Evolutionary conservation across 2,797 vertebrate genomes (phyloP).

Genomic region (Anomalospiza imberbis): DNA sequence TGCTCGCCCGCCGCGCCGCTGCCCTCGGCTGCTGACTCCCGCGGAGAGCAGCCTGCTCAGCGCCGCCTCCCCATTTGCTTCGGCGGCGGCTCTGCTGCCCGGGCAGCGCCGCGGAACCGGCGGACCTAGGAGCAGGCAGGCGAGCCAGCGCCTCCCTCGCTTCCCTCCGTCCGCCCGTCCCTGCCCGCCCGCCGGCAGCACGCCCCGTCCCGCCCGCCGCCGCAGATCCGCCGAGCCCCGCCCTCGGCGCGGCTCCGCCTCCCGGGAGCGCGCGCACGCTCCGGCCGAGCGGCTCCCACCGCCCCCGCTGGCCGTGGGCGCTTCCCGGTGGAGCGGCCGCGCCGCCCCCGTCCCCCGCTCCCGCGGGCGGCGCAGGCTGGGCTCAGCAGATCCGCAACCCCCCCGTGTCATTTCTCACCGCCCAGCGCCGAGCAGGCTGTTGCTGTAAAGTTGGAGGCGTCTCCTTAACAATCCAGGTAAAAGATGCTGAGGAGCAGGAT

Average conservation of each 20-base stretch:
- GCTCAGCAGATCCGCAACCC: rapidly evolving
- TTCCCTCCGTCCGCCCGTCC: too few relatives aligned
- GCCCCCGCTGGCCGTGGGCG: neutral
- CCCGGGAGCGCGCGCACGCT: neutral
- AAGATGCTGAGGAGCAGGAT: neutral
- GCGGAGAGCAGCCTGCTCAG: neutral
- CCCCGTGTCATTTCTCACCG: rapidly evolving
- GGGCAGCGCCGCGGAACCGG: neutral
- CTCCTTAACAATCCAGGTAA: neutral
- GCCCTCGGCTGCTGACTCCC: neutral
- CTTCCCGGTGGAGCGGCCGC: neutral
- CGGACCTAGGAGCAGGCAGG: neutral
- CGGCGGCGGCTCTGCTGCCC: neutral
- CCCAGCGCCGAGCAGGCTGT: neutral
- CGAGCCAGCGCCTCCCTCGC: neutral
- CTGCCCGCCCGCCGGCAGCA: neutral
- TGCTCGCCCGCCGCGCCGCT: constrained; percentile 22
- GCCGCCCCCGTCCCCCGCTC: neutral
- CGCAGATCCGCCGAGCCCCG: neutral
- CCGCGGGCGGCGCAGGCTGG: neutral
- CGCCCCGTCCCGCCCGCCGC: neutral
- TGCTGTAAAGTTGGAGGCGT: neutral
- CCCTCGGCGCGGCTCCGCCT: neutral
- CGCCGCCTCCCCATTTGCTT: neutral
- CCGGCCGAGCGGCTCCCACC: neutral